Conservation (phyloP, 1,140 invertebrate species). For the Drosophila arawakana region DNA sequence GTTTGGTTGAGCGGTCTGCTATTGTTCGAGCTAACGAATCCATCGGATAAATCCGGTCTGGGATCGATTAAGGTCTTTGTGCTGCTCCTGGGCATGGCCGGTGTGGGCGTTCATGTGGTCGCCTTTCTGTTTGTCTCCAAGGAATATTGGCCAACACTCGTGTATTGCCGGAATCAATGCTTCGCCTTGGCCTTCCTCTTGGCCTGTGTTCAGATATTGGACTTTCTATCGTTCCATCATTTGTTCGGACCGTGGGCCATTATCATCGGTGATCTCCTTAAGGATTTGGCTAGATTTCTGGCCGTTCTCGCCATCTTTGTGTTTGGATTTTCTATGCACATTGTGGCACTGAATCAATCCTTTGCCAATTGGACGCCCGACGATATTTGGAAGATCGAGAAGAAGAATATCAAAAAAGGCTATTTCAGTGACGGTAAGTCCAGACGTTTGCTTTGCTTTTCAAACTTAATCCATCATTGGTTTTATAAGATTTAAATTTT, state of each 20-base stretch:
- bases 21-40: slow-evolving; percentile 98
- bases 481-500: slow-evolving; percentile 2
- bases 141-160: slow-evolving; percentile 91
- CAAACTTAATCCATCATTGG: slow-evolving; percentile 2
- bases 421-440: slow-evolving; percentile 91
- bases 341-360: slow-evolving; percentile 97
- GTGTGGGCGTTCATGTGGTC: slow-evolving; percentile 95
- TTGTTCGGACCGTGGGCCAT: slow-evolving; percentile 99
- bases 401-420: slow-evolving; percentile 83
- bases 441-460: slow-evolving; percentile 71
- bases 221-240: slow-evolving; percentile 99
- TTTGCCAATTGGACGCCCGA: slow-evolving; percentile 88
- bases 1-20: slow-evolving; percentile 98
- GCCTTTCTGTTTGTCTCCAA: slow-evolving; percentile 89
- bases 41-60: slow-evolving; percentile 96
- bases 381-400: slow-evolving; percentile 86
- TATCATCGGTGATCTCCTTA: slow-evolving; percentile 95
- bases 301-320: slow-evolving; percentile 99
- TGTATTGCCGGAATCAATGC: slow-evolving; percentile 98
- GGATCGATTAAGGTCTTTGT: slow-evolving; percentile 97
- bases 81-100: slow-evolving; percentile 95
- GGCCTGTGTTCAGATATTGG: slow-evolving; percentile 98
- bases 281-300: slow-evolving; percentile 97
- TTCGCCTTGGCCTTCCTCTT: slow-evolving; percentile 97
- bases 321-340: slow-evolving; percentile 98